Base-by-base conservation (phyloP, 2,797 vertebrate genomes). In the Falco columbarius region DNA sequence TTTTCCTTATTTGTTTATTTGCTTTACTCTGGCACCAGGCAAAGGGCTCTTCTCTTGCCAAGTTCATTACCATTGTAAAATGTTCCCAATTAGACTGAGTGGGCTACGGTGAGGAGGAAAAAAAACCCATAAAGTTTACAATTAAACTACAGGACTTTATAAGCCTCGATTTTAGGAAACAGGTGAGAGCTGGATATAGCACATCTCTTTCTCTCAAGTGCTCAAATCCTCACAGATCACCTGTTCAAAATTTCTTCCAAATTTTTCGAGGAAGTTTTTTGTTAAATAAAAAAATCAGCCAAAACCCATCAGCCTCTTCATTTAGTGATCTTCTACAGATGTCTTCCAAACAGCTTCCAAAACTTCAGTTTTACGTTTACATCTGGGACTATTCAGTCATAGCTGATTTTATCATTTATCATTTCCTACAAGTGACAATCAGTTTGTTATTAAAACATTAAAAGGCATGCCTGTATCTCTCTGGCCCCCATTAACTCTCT, bases 1-100 rank as follows among this genome's bases (percentile, higher is more conserved):
- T 97, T 95, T 96, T 80, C 92, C 75, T 91, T 93, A 95, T 97
- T 97, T 98, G 96, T 96, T 97, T 97, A 93, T 95, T 95, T 96
- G 93, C 91, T 97, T 95, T 93, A 90, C 77, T 87, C 92, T 96
- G 97, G 96, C 97, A 97, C 90, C 90, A 96, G 51, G 95, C 95
- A 96, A 90, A 93, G 56, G 32, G 63, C 66, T 94, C 65, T 70
- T 34, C 86, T 87, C 90, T 89, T 96, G 97, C 97, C 96, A 97
- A 97, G 89, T 75, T 98, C 97, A 97, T 97, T 97, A 97, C 93
- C 81, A 95, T 81, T 96, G 89, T 94, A 91, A 97, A 97, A 93
- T 72, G 89, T 96, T 97, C 97, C 95, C 63, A 96, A 80, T 96
- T 96, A 93, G 82, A 94, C 55, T 26, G 47, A 81, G 83, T 12